Conservation (phyloP, 2,113 vertebrate genomes). For the Prunella fulvescens region DNA sequence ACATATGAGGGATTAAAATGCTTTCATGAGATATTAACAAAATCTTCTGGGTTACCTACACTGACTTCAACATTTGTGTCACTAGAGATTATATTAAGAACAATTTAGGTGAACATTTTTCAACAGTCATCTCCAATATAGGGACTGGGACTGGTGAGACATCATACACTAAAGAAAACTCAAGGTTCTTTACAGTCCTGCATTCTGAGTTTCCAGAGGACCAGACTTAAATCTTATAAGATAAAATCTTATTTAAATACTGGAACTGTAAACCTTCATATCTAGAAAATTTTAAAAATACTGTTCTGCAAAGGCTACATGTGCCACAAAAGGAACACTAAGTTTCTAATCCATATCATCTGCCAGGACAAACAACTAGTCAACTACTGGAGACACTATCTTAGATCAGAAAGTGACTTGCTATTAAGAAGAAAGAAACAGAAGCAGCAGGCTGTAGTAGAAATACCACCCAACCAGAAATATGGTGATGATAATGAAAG, state of each 20-base stretch:
- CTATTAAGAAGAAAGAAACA: neutral
- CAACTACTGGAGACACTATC: neutral
- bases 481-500: neutral
- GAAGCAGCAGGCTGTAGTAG: neutral
- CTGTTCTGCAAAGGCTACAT: neutral
- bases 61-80: neutral
- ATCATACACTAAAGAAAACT: neutral
- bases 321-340: neutral
- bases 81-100: neutral
- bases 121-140: neutral
- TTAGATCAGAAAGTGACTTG: neutral
- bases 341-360: neutral
- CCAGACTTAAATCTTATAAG: neutral
- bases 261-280: neutral
- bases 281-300: neutral
- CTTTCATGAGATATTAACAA: neutral
- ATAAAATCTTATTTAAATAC: neutral
- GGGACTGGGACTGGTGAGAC: neutral
- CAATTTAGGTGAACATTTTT: neutral
- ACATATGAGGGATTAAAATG: neutral
- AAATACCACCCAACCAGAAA: slow-evolving; percentile 9
- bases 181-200: neutral
- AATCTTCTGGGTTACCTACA: neutral
- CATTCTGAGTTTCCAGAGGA: neutral
- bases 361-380: neutral